Evolutionary conservation across 2,113 vertebrate genomes (phyloP).

Genomic region (Cardinalis cardinalis): DNA sequence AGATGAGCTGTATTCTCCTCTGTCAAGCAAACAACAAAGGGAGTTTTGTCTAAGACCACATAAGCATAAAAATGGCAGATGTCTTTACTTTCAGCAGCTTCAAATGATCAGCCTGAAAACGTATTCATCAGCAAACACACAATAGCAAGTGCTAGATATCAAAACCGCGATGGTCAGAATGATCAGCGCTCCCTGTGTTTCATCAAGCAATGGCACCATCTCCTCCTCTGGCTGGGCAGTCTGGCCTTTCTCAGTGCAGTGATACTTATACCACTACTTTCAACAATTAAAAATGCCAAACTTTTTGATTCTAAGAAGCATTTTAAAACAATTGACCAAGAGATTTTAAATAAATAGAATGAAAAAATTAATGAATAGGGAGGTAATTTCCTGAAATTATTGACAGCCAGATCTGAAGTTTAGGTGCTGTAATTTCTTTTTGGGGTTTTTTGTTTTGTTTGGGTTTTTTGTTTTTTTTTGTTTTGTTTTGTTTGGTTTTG

Average conservation of each 20-base stretch:
- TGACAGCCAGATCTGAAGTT: background rate
- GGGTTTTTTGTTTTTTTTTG: too few species aligned
- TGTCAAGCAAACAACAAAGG: constrained; percentile 78
- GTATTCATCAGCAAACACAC: constrained; percentile 52
- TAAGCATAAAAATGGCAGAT: constrained; percentile 74
- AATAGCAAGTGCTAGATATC: constrained; percentile 75
- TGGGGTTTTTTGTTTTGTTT: too few species aligned
- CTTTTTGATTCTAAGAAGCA: constrained; percentile 37
- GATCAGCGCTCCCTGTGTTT: constrained; percentile 64
- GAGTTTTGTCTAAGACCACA: constrained; percentile 79
- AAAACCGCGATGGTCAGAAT: constrained; percentile 64
- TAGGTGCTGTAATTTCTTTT: background rate
- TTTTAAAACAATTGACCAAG: constrained; percentile 26
- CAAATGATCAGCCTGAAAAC: constrained; percentile 61
- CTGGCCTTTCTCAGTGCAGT: constrained; percentile 53
- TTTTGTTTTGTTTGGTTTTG: background rate
- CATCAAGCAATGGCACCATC: constrained; percentile 57
- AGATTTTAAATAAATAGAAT: background rate
- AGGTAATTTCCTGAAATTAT: background rate
- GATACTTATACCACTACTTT: constrained; percentile 63
- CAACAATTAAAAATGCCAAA: constrained; percentile 61
- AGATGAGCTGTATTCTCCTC: constrained; percentile 78
- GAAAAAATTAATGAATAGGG: background rate
- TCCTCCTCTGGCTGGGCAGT: constrained; percentile 58
- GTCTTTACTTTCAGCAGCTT: constrained; percentile 66